Evolutionary conservation across 2,113 vertebrate species (phyloP).

Genomic region (Pandion haliaetus): DNA sequence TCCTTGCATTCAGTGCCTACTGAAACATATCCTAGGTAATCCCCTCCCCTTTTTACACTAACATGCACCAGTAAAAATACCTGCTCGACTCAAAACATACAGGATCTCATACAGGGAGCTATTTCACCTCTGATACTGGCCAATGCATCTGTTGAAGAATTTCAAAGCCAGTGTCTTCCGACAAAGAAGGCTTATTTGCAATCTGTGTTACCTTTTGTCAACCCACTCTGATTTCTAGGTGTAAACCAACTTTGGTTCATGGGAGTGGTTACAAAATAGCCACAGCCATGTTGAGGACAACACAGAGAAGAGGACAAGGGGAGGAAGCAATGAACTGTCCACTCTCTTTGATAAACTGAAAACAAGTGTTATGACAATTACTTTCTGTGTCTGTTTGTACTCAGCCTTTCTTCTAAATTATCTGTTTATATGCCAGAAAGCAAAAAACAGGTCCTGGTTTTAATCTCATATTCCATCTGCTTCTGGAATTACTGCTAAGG

Average conservation of each 20-base stretch:
- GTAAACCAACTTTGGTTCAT: neutral
- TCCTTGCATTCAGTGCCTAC: neutral
- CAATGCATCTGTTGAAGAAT: conserved; percentile 50
- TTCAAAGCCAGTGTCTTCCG: conserved; percentile 47
- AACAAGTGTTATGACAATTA: neutral
- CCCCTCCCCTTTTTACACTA: neutral
- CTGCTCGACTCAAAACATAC: conserved; percentile 3
- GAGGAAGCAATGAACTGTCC: neutral
- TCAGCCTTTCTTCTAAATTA: conserved; percentile 5
- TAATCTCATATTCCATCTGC: conserved; percentile 63
- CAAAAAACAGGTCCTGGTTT: neutral
- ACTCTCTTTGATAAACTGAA: neutral
- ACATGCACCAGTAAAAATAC: neutral
- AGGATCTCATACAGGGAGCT: conserved; percentile 3
- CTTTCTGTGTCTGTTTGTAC: neutral
- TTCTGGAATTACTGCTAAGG: conserved; percentile 38
- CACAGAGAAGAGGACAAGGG: neutral
- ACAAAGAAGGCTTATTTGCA: conserved; percentile 58
- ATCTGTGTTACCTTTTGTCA: conserved; percentile 15
- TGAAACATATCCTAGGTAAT: neutral
- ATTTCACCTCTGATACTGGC: conserved; percentile 11
- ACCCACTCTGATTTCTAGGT: neutral
- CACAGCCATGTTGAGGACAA: neutral
- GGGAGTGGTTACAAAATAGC: neutral
- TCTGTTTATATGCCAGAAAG: neutral